A percentile compares a stretch with the other conserved stretches of the same genome.
Evolutionary conservation across 2,888 invertebrate species (phyloP).

Genomic region (Euproctis similis): DNA sequence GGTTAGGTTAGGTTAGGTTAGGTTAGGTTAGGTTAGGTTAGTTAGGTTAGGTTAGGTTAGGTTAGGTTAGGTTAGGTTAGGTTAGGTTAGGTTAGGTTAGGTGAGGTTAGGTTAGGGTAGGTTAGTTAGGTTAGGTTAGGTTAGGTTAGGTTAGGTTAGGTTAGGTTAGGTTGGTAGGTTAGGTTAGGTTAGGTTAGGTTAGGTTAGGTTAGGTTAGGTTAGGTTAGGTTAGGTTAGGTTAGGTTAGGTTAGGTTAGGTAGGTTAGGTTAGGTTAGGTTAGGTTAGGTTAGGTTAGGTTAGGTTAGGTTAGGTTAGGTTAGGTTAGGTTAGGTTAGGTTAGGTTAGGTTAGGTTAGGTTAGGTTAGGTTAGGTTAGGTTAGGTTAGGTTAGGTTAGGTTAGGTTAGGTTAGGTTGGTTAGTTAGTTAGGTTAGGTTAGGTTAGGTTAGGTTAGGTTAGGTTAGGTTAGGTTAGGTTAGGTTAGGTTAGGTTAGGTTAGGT

Average conservation of each 20-base stretch:
- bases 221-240: constrained; percentile 6
- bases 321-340: constrained; percentile 6
- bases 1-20: constrained; percentile 6
- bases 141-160: constrained; percentile 6
- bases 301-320: constrained; percentile 6
- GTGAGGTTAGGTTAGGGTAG: constrained; percentile 5
- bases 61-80: constrained; percentile 8
- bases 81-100: constrained; percentile 8
- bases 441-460: constrained; percentile 6
- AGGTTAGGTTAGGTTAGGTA: constrained; percentile 6
- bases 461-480: constrained; percentile 5
- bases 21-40: constrained; percentile 6
- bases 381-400: constrained; percentile 4
- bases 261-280: no score
- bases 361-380: constrained; percentile 3
- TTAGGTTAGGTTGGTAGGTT: no score
- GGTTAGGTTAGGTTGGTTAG: constrained; percentile 4
- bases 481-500: constrained; percentile 6
- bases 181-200: constrained; percentile 6
- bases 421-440: constrained; percentile 6
- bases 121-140: constrained; percentile 4
- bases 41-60: constrained; percentile 4
- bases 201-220: constrained; percentile 6
- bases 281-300: constrained; percentile 6
- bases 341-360: constrained; percentile 5